These are phyloP conservation scores for Clarias fuscus DNA, from an alignment of 2,797 vertebrate genomes.

Conservation along the genomic window DNA sequence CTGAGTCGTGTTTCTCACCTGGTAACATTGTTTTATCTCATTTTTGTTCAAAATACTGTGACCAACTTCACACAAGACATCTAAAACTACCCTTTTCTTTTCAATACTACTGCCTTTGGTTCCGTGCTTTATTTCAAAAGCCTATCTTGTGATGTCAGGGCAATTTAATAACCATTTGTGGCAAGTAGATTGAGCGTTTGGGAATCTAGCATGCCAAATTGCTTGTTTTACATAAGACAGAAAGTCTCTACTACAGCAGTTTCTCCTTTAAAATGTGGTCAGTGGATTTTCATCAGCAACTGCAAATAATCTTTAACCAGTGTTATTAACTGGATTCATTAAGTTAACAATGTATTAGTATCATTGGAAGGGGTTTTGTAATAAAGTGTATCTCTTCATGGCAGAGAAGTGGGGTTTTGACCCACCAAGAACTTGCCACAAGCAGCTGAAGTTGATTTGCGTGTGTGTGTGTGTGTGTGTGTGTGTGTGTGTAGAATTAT, in stretches of 20 bases:
- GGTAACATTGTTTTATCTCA: slow-evolving; percentile 69
- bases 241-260: slow-evolving; percentile 34
- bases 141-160: slow-evolving; percentile 31
- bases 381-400: slow-evolving; percentile 8
- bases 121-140: slow-evolving; percentile 18
- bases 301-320: slow-evolving; percentile 38
- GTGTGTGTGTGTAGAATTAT: slow-evolving; percentile 78
- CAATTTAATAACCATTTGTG: slow-evolving; percentile 30
- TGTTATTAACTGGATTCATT: slow-evolving; percentile 41
- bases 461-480: slow-evolving; percentile 8
- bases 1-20: slow-evolving; percentile 80
- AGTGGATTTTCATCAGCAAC: slow-evolving; percentile 35
- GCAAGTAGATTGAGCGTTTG: slow-evolving; percentile 24
- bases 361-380: slow-evolving; percentile 36
- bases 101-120: background rate
- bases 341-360: slow-evolving; percentile 41
- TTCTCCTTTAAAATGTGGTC: slow-evolving; percentile 41
- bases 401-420: slow-evolving; percentile 11
- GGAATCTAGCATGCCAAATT: slow-evolving; percentile 34
- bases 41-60: background rate
- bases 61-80: background rate
- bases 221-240: slow-evolving; percentile 44
- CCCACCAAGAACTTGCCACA: slow-evolving; percentile 11
- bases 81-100: slow-evolving; percentile 24
- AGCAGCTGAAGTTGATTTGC: slow-evolving; percentile 44